phyloP scores from a whole-genome alignment of 2,888 invertebrate genomes.

The Agrotis exclamationis region DNA sequence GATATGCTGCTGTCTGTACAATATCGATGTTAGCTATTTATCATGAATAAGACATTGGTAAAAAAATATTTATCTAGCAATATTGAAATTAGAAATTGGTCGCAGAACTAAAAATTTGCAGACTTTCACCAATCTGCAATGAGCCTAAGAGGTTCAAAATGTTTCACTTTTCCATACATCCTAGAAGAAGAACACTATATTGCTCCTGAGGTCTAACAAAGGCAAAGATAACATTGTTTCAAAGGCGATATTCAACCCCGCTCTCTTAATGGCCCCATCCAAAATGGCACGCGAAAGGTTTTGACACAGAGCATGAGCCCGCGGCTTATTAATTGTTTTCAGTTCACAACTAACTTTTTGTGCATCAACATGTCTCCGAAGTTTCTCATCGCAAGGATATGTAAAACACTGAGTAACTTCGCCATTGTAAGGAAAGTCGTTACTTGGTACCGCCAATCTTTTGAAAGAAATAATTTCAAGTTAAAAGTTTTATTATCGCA shows the following conservation, averaged over 20 bases:
- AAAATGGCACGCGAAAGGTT: conserved; percentile 57
- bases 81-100: no score
- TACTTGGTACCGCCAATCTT: conserved; percentile 1
- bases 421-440: conserved; percentile 22
- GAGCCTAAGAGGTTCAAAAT: no score
- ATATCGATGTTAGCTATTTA: no score
- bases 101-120: no score
- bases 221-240: no score
- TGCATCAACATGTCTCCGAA: conserved; percentile 38
- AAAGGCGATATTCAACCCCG: not conserved
- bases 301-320: conserved; percentile 49
- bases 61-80: not conserved
- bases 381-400: conserved; percentile 44
- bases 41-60: not conserved
- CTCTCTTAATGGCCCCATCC: conserved; percentile 25
- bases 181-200: no score
- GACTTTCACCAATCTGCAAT: no score
- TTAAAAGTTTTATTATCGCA: not conserved
- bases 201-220: no score
- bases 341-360: conserved; percentile 58
- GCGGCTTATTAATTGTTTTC: conserved; percentile 63
- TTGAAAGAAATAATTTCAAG: not conserved
- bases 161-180: no score
- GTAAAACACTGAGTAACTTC: conserved; percentile 42
- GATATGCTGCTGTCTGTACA: no score